These are phyloP conservation scores for Morpho helenor DNA, from an alignment of 2,888 invertebrate species.

Conservation along the genomic window DNA sequence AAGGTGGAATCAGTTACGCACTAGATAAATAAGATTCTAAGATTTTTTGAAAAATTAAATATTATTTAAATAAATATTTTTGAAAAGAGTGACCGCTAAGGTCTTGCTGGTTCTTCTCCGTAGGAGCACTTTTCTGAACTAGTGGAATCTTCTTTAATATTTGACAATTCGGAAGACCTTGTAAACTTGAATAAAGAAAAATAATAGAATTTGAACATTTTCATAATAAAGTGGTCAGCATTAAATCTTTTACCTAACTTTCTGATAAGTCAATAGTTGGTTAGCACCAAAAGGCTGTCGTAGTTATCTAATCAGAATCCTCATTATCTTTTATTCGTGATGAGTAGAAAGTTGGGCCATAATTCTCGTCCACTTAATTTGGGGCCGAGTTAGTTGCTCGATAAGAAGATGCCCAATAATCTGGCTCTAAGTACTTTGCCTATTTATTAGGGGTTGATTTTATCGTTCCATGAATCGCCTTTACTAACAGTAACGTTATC, in stretches of 20 bases:
- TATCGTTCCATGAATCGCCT: constrained; percentile 59
- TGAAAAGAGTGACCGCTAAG: too few species aligned
- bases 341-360: constrained; percentile 67
- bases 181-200: too few species aligned
- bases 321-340: constrained; percentile 69
- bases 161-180: too few species aligned
- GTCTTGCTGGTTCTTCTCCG: too few species aligned
- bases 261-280: constrained; percentile 18
- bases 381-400: constrained; percentile 59
- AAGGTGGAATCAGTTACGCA: too few species aligned
- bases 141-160: background rate
- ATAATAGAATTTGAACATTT: background rate
- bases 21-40: too few species aligned
- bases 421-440: constrained; percentile 53
- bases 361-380: constrained; percentile 72
- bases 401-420: constrained; percentile 69
- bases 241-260: constrained; percentile 21
- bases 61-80: too few species aligned
- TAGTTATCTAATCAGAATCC: constrained; percentile 67
- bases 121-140: too few species aligned
- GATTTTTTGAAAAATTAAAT: too few species aligned
- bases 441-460: constrained; percentile 63
- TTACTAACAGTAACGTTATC: constrained; percentile 58
- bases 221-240: constrained; percentile 1
- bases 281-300: constrained; percentile 42